phyloP scores from a whole-genome alignment of 2,797 vertebrate species.

The Rhadinocentrus ornatus region DNA sequence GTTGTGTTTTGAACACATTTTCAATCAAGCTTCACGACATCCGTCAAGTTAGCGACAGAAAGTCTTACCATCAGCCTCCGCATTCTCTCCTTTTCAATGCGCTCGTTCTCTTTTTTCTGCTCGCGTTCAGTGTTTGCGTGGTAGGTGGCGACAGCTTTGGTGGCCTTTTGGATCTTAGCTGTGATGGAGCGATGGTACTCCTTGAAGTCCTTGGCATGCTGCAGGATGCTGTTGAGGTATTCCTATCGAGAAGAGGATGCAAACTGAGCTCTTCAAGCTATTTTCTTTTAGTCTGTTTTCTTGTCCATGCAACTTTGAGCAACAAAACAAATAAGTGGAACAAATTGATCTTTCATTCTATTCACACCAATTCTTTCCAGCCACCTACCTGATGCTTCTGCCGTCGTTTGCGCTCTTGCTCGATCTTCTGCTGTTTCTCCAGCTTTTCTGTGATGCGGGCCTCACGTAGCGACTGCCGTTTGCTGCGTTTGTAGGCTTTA shows the following conservation, averaged over 20 bases:
- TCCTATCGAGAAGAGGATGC: conserved; percentile 79
- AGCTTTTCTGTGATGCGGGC: conserved; percentile 98
- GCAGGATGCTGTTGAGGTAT: conserved; percentile 98
- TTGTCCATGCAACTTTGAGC: not conserved
- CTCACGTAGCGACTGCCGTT: conserved; percentile 94
- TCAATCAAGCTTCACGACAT: not conserved
- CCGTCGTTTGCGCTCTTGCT: conserved; percentile 94
- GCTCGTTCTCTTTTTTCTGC: conserved; percentile 97
- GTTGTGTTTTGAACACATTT: not conserved
- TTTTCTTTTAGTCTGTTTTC: no score
- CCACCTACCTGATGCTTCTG: conserved; percentile 94
- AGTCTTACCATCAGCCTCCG: conserved; percentile 91
- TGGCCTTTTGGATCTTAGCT: conserved; percentile 94
- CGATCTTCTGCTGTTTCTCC: conserved; percentile 99
- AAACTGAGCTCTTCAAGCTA: not conserved
- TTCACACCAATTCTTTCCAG: not conserved
- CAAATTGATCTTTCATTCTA: not conserved
- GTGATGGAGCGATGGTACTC: conserved; percentile 96
- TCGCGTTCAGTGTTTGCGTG: conserved; percentile 97
- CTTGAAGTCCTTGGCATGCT: conserved; percentile 98
- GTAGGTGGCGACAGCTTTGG: conserved; percentile 95
- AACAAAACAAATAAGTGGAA: no score
- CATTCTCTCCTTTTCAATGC: conserved; percentile 98
- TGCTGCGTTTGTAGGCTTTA: conserved; percentile 98
- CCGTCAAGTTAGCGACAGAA: not conserved